phyloP scores from a whole-genome alignment of 2,113 vertebrate species.

The Astur gentilis region DNA sequence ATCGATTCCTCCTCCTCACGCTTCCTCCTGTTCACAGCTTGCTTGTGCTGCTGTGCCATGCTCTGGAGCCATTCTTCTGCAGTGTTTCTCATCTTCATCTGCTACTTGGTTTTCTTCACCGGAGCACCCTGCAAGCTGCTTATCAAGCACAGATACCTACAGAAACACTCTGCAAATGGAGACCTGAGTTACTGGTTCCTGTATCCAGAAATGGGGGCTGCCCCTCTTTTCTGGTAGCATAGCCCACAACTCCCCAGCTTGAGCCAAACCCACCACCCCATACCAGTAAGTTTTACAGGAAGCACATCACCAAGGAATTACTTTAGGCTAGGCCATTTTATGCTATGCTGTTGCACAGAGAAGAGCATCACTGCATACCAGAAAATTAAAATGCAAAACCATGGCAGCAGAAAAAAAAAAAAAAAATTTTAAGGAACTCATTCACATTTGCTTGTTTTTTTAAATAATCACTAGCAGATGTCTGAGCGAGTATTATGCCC shows the following conservation, averaged over 20 bases:
- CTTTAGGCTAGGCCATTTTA: not conserved
- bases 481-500: not conserved
- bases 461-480: not conserved
- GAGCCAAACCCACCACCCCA: not conserved
- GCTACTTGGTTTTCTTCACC: not conserved
- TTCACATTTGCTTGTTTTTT: not conserved
- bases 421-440: not conserved
- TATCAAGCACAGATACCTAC: not conserved
- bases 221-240: not conserved
- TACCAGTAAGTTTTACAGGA: not conserved
- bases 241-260: not conserved
- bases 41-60: too few species aligned
- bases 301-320: not conserved
- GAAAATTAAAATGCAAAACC: not conserved
- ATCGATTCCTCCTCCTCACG: not conserved
- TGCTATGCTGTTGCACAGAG: not conserved
- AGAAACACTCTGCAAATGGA: not conserved
- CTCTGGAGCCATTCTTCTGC: not conserved
- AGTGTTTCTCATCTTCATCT: not conserved
- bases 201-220: not conserved
- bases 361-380: not conserved
- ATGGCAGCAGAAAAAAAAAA: not conserved
- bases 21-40: not conserved
- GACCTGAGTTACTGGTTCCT: not conserved
- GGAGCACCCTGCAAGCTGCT: fast-evolving